phyloP scores from a whole-genome alignment of 2,797 vertebrate species.

The Simalia tracyae region DNA sequence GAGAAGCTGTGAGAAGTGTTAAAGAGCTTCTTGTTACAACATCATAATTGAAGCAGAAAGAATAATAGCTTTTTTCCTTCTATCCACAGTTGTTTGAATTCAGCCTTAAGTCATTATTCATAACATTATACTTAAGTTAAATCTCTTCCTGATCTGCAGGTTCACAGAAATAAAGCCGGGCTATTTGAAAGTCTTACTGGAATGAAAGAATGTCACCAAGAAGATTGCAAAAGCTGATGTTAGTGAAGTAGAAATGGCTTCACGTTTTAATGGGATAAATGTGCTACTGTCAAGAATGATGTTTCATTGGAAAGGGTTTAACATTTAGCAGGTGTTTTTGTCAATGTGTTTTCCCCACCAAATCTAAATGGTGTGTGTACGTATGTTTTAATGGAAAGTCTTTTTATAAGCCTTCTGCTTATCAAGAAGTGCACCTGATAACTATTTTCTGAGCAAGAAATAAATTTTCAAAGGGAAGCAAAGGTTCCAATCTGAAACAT shows the following conservation, averaged over 20 bases:
- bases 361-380: conserved; percentile 14
- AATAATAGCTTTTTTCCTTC: background rate
- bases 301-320: conserved; percentile 45
- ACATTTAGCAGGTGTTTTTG: conserved; percentile 39
- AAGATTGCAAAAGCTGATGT: conserved; percentile 24
- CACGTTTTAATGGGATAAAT: conserved; percentile 34
- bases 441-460: conserved; percentile 26
- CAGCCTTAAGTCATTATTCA: background rate
- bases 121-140: conserved; percentile 48
- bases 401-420: conserved; percentile 12
- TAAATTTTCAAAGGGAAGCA: conserved; percentile 44
- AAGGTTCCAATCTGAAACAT: conserved; percentile 34
- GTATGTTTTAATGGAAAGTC: conserved; percentile 34
- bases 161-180: conserved; percentile 90
- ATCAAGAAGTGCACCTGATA: conserved; percentile 18
- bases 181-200: conserved; percentile 86
- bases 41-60: background rate
- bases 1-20: background rate
- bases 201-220: conserved; percentile 55
- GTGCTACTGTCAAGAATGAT: conserved; percentile 38
- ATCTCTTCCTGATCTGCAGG: conserved; percentile 76
- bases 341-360: conserved; percentile 18
- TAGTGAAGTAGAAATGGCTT: conserved; percentile 18
- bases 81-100: background rate
- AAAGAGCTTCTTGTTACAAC: background rate